phyloP scores from a whole-genome alignment of 2,113 vertebrate genomes.

The Trinectes maculatus region DNA sequence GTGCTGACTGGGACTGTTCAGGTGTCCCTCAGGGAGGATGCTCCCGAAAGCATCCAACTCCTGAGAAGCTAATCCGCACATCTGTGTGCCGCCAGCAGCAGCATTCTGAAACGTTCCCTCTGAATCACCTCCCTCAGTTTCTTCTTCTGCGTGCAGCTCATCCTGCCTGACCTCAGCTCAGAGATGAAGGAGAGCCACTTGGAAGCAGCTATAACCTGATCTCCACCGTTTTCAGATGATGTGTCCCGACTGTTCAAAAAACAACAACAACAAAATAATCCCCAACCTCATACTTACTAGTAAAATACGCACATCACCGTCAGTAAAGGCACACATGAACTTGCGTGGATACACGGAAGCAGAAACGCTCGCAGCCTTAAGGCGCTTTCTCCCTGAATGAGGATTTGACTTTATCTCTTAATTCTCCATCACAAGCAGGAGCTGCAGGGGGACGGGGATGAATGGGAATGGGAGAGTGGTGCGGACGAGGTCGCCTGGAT shows the following conservation, averaged over 20 bases:
- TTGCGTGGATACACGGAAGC: conserved; percentile 3
- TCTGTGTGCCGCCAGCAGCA: conserved; percentile 43
- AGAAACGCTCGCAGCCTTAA: conserved; percentile 30
- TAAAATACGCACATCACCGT: conserved; percentile 12
- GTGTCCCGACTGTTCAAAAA: too few species aligned
- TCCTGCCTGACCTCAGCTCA: conserved; percentile 47
- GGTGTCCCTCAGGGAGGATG: neutral
- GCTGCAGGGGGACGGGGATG: conserved; percentile 28
- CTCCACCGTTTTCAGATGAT: conserved; percentile 33
- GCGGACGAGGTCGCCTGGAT: conserved; percentile 42
- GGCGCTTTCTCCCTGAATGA: conserved; percentile 31
- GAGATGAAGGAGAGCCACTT: conserved; percentile 49
- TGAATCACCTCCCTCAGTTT: conserved; percentile 26
- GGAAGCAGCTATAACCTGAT: conserved; percentile 51
- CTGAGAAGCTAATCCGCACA: conserved; percentile 59
- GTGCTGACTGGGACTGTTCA: conserved; percentile 50
- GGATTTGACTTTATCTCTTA: conserved; percentile 64
- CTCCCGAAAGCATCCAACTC: conserved; percentile 39
- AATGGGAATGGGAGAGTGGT: conserved; percentile 13
- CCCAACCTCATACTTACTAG: neutral
- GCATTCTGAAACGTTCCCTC: conserved; percentile 21
- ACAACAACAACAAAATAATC: too few species aligned
- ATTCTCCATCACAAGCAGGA: conserved; percentile 46
- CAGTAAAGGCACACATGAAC: neutral
- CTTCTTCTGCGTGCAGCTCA: conserved; percentile 46